These are phyloP conservation scores for Clitarchus hookeri DNA, from an alignment of 2,888 invertebrate species.

Conservation along the genomic window DNA sequence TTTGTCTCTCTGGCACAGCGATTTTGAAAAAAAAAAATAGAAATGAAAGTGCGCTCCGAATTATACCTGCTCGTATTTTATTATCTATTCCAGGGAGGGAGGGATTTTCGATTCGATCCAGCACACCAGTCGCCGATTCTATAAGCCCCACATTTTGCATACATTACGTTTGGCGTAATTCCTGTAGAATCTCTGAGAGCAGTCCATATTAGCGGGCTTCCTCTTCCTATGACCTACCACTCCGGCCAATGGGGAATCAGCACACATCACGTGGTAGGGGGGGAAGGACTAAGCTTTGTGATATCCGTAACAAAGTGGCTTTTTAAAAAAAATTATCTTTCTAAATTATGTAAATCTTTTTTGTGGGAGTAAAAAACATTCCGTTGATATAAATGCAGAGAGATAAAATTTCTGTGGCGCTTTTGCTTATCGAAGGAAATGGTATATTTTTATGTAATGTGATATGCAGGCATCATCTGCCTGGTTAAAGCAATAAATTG, in stretches of 20 bases:
- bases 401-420: neutral
- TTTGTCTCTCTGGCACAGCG: neutral
- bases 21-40: neutral
- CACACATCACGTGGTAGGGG: neutral
- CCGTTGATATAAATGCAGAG: neutral
- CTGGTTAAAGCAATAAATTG: no score
- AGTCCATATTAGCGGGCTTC: slow-evolving; percentile 5
- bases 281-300: no score
- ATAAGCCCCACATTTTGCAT: slow-evolving; percentile 14
- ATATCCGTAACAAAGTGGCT: no score
- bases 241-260: slow-evolving; percentile 6
- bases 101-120: slow-evolving; percentile 2
- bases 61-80: neutral
- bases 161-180: slow-evolving; percentile 10
- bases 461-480: neutral
- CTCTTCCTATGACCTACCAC: neutral
- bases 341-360: neutral
- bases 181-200: neutral
- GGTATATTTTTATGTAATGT: neutral
- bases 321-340: neutral
- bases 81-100: neutral
- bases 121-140: neutral
- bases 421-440: neutral
- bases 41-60: neutral
- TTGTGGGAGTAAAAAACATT: neutral